Evolutionary conservation across 2,113 vertebrate genomes (phyloP).

Genomic region (Ciconia maguari): DNA sequence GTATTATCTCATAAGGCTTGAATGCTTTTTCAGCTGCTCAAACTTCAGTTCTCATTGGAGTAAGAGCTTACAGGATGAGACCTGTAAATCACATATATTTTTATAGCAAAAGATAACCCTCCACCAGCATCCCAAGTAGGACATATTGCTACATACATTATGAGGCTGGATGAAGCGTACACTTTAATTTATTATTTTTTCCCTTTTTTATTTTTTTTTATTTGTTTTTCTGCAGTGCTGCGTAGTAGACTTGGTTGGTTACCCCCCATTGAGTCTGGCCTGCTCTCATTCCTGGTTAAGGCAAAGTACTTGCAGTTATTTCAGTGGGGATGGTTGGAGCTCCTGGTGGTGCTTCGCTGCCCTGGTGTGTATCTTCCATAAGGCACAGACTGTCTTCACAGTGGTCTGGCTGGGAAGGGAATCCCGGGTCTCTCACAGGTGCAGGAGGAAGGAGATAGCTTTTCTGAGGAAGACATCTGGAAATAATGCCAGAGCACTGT

Average conservation of each 20-base stretch:
- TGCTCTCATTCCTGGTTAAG: neutral
- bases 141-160: fast-evolving
- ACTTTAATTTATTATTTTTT: neutral
- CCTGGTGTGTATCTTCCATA: neutral
- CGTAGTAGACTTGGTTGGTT: neutral
- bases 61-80: neutral
- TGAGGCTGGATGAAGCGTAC: neutral
- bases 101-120: neutral
- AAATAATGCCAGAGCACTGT: neutral
- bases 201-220: neutral
- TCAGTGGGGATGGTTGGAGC: neutral
- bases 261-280: neutral
- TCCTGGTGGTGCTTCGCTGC: neutral
- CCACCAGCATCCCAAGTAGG: neutral
- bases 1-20: neutral
- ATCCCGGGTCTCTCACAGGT: neutral
- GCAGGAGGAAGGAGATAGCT: neutral
- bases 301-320: neutral
- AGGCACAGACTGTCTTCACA: neutral
- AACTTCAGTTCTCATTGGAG: neutral
- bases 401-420: neutral
- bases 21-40: neutral
- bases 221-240: neutral
- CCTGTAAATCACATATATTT: neutral
- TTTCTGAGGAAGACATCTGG: neutral